phyloP scores from a whole-genome alignment of 2,888 invertebrate genomes.

The Candidula unifasciata region DNA sequence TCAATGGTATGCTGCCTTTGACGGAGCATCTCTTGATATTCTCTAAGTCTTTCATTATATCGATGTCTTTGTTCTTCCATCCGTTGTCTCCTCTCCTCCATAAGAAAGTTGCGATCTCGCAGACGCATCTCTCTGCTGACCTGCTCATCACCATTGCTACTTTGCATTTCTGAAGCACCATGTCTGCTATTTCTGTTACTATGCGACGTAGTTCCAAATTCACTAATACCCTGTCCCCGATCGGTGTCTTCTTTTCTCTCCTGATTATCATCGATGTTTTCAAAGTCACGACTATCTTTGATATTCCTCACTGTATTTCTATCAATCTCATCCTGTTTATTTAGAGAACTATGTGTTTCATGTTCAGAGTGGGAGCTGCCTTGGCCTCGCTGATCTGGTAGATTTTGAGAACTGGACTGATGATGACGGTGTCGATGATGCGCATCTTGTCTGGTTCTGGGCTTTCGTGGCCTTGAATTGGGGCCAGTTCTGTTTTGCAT shows the following conservation, averaged over 20 bases:
- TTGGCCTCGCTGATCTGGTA: background rate
- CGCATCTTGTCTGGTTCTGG: background rate
- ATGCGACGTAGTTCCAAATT: background rate
- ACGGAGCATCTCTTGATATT: conserved; percentile 29
- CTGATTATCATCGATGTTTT: background rate
- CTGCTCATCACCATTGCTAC: conserved; percentile 7
- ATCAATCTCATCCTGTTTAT: background rate
- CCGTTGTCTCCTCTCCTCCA: conserved; percentile 22
- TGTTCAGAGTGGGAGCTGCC: background rate
- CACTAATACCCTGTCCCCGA: background rate
- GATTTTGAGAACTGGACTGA: background rate
- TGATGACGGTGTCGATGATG: conserved; percentile 8
- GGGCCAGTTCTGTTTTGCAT: background rate
- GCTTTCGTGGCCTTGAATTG: background rate
- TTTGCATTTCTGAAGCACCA: background rate
- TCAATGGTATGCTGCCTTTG: conserved; percentile 16
- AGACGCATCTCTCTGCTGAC: conserved; percentile 4
- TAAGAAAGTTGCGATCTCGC: conserved; percentile 5
- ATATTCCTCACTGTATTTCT: background rate
- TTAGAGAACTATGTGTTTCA: background rate
- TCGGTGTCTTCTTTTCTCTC: background rate
- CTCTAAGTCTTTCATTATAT: conserved; percentile 38
- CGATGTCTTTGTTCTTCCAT: conserved; percentile 31
- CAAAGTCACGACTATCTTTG: background rate
- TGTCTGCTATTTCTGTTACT: background rate